A percentile compares a stretch with the other conserved stretches of the same genome.
Conservation (phyloP, 64 coral and sea anemone species). For the Montipora cactus region DNA sequence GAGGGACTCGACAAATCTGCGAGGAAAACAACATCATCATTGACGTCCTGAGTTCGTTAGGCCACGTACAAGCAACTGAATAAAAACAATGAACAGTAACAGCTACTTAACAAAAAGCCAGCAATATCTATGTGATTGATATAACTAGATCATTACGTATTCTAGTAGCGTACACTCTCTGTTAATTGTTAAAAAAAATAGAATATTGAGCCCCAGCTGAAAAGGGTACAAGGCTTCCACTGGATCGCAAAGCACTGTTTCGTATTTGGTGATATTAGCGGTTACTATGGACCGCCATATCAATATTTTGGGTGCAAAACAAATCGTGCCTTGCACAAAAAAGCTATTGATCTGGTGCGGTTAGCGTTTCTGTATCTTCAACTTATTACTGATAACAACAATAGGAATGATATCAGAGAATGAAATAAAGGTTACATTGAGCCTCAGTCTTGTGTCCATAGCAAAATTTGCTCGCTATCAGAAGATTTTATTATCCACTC, state of each 20-base stretch:
- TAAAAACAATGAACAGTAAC: background rate
- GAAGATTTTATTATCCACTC: no score
- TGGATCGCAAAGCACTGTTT: background rate
- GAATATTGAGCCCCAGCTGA: background rate
- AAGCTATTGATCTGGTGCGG: background rate
- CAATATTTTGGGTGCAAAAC: conserved; percentile 13
- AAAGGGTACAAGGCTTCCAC: background rate
- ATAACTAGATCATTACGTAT: conserved; percentile 18
- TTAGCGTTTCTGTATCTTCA: background rate
- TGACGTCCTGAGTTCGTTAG: background rate
- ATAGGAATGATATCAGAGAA: background rate
- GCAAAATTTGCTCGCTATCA: no score
- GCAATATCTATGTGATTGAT: background rate
- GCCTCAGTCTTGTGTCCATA: no score
- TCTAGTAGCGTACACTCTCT: conserved; percentile 3
- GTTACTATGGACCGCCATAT: background rate
- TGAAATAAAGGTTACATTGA: no score
- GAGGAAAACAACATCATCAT: no score
- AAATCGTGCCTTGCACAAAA: background rate
- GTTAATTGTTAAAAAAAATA: background rate
- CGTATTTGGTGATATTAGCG: background rate
- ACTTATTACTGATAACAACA: no score
- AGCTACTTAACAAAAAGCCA: background rate
- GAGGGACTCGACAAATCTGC: no score
- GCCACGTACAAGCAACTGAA: background rate